Conservation (phyloP, 2,113 vertebrate genomes). For the Phyllopteryx taeniolatus region DNA sequence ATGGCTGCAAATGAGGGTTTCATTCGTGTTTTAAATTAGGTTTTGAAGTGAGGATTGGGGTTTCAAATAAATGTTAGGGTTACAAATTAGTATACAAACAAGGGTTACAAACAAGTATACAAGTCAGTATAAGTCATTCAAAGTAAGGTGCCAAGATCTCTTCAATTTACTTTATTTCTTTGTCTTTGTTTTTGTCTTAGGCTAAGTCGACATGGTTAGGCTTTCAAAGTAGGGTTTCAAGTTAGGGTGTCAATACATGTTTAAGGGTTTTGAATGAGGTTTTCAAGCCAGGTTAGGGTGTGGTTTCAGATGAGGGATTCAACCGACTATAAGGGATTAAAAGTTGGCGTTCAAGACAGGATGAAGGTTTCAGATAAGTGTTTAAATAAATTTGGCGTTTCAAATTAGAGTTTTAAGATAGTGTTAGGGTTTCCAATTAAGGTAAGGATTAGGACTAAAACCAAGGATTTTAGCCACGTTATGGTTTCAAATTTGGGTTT, state of each 20-base stretch:
- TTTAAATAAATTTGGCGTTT: no score
- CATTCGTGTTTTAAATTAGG: neutral
- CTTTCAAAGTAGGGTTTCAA: neutral
- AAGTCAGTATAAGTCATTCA: neutral
- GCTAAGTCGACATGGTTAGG: neutral
- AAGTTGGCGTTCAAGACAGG: no score
- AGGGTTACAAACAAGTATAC: neutral
- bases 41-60: neutral
- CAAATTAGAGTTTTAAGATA: no score
- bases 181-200: neutral
- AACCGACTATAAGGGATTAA: no score
- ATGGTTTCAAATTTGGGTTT: no score
- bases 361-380: no score
- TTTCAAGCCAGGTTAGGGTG: no score
- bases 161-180: neutral
- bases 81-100: neutral
- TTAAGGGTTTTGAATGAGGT: neutral
- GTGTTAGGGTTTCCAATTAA: no score
- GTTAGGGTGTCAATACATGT: neutral
- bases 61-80: neutral
- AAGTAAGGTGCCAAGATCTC: neutral
- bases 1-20: neutral
- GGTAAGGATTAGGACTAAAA: no score
- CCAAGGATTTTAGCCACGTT: no score
- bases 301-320: no score